Conservation (phyloP, 2,113 vertebrate genomes). For the Myanophis thanlyinensis region DNA sequence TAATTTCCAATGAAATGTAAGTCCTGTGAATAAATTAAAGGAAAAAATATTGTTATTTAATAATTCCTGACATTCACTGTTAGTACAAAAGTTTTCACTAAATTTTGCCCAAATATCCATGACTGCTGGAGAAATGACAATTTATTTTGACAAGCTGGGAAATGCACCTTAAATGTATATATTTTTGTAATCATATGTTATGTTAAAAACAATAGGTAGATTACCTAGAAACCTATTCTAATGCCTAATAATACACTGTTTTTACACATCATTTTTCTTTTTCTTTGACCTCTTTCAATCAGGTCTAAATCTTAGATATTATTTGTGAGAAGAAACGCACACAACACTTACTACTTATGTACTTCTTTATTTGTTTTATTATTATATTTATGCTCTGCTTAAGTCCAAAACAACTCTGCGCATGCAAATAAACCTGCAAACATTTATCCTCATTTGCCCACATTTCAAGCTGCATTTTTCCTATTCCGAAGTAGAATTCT, state of each 20-base stretch:
- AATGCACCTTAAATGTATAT: background rate
- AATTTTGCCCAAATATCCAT: background rate
- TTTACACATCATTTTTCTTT: background rate
- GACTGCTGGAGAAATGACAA: background rate
- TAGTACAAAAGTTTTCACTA: background rate
- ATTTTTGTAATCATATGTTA: background rate
- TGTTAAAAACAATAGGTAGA: background rate
- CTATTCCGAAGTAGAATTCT: background rate
- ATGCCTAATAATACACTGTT: background rate
- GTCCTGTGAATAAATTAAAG: background rate
- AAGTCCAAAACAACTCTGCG: background rate
- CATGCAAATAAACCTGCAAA: background rate
- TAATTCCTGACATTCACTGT: background rate
- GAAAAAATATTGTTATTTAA: background rate
- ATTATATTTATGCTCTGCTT: background rate
- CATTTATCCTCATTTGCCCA: background rate
- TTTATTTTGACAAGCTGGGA: background rate
- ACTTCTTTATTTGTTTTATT: background rate
- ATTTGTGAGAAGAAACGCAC: background rate
- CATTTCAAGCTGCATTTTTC: background rate
- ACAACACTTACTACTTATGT: accelerated
- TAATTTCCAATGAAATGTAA: background rate
- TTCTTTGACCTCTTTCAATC: accelerated
- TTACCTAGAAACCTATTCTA: background rate
- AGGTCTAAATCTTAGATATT: background rate